Evolutionary conservation across 2,113 vertebrate species (phyloP), one percentile per base, ranked within the genome.

Genomic region (Fregata magnificens): DNA sequence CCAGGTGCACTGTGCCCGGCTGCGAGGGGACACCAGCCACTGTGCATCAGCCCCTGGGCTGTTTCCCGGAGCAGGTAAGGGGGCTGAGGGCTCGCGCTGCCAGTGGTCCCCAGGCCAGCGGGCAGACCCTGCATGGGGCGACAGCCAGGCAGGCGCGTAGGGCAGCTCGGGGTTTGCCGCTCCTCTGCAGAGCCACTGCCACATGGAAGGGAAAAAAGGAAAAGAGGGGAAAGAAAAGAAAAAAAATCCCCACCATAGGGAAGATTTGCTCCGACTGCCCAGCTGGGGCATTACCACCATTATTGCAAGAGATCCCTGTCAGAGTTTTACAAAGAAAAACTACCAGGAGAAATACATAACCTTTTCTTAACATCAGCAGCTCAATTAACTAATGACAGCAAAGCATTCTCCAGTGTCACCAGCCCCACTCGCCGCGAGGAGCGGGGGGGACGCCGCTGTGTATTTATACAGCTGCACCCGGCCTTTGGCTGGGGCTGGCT

Each of bases 301-400:
- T 95, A 91, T 91, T 84, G 96, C 95, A 93, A 92, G 95, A 93
- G 88, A 97, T 93, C 88, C 65, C 65, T 93, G 95, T 93, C 94
- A 95, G 93, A 96, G 93, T 96, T 96, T 97, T 91, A 96, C 66
- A 91, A 97, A 97, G 96, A 88, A 96, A 97, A 98, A 98, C 94
- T 97, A 97, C 76, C 90, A 95, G 95, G 94, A 95, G 96, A 97
- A 97, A 97, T 96, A 98, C 96, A 97, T 96, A 97, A 98, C 97
- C 97, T 98, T 98, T 98, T 97, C 95, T 97, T 98, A 98, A 98
- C 97, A 96, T 96, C 72, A 34, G 96, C 88, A 92, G 96, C 86
- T 97, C 97, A 97, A 97, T 98, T 98, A 97, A 92, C 96, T 97
- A 97, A 97, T 97, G 97, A 97, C 96, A 97, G 97, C 97, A 97